Evolutionary conservation across 2,113 vertebrate species (phyloP).

Genomic region (Campylorhamphus procurvoides): DNA sequence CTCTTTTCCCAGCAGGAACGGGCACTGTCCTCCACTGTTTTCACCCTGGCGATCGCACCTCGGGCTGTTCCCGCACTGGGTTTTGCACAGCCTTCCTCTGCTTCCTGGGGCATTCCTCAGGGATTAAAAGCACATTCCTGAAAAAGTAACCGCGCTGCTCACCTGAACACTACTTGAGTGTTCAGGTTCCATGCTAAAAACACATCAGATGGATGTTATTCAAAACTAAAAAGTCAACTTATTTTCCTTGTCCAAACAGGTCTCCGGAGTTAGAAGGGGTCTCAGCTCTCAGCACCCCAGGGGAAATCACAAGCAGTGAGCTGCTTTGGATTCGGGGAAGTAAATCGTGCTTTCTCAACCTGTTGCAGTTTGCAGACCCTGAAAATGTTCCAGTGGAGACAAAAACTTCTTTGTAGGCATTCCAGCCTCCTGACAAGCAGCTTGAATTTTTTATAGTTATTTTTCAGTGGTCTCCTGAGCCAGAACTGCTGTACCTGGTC

Average conservation of each 20-base stretch:
- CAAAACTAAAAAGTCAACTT: neutral
- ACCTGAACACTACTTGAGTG: slow-evolving; percentile 45
- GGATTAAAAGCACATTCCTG: slow-evolving; percentile 57
- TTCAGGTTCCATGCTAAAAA: slow-evolving; percentile 3
- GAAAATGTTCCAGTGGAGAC: neutral
- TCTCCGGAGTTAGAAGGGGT: neutral
- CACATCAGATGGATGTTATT: neutral
- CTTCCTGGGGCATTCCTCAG: neutral
- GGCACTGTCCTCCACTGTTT: neutral
- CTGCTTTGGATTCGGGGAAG: neutral
- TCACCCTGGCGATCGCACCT: rapidly evolving
- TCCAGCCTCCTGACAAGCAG: neutral
- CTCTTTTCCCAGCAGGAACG: rapidly evolving
- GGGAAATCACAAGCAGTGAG: neutral
- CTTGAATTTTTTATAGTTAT: neutral
- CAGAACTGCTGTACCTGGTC: neutral
- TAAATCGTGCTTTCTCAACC: neutral
- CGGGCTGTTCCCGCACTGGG: rapidly evolving
- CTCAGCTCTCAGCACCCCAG: neutral
- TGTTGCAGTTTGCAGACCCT: neutral
- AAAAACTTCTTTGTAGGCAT: slow-evolving; percentile 8
- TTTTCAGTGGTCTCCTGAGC: neutral
- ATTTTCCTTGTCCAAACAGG: neutral
- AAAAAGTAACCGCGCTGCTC: neutral
- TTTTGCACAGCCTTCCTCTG: neutral